Evolutionary conservation across 2,113 vertebrate species (phyloP).

Genomic region (Pleuronectes platessa): DNA sequence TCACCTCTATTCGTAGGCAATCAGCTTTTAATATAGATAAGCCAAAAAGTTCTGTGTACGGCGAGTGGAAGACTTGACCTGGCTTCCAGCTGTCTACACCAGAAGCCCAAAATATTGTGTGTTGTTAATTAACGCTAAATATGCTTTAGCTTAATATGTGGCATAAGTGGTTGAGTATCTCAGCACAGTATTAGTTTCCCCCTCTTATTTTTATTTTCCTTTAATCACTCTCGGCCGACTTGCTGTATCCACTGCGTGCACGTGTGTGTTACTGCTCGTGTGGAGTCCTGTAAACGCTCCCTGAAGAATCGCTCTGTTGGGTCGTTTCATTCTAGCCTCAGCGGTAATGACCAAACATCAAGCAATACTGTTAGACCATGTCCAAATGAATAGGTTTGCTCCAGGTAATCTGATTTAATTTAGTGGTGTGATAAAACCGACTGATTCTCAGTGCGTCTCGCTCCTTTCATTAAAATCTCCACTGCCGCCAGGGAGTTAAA

Average conservation of each 20-base stretch:
- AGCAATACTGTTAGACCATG: conserved; percentile 25
- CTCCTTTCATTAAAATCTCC: conserved; percentile 37
- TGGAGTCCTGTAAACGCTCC: conserved; percentile 24
- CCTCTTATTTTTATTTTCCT: too few relatives aligned
- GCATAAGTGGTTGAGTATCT: background rate
- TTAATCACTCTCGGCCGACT: background rate
- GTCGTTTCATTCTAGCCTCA: conserved; percentile 33
- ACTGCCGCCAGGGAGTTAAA: background rate
- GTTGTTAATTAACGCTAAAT: too few relatives aligned
- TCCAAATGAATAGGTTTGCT: conserved; percentile 33
- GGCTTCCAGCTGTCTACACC: too few relatives aligned
- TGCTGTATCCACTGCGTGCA: background rate
- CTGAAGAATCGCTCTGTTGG: conserved; percentile 25
- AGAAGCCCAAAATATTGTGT: too few relatives aligned
- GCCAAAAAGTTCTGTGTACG: too few relatives aligned
- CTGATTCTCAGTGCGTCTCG: conserved; percentile 24
- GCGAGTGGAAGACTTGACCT: too few relatives aligned
- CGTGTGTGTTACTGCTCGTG: background rate
- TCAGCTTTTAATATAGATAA: too few relatives aligned
- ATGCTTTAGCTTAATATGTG: too few relatives aligned
- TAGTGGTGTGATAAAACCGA: conserved; percentile 37
- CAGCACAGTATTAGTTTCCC: background rate
- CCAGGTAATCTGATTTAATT: conserved; percentile 55
- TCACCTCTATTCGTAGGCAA: too few relatives aligned
- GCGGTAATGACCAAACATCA: conserved; percentile 49